Evolutionary conservation across 2,113 vertebrate genomes (phyloP).

Genomic region (Myxocyprinus asiaticus): DNA sequence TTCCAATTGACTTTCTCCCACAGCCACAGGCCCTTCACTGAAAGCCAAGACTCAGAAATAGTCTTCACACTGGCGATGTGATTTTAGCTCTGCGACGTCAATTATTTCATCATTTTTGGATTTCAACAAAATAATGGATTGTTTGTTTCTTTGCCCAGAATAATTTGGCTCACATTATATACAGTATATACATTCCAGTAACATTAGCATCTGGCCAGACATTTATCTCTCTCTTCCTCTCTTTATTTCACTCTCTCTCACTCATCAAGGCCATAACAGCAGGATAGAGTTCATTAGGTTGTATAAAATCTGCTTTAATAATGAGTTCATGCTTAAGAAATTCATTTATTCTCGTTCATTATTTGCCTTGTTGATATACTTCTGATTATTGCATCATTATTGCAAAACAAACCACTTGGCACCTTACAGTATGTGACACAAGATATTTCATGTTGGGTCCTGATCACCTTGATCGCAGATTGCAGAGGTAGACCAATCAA

Average conservation of each 20-base stretch:
- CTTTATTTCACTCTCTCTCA: neutral
- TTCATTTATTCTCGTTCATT: neutral
- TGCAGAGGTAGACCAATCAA: no score
- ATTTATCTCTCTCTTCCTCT: neutral
- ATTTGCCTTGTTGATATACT: neutral
- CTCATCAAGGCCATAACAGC: conserved; percentile 12
- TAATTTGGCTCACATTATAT: neutral
- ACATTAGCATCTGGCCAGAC: neutral
- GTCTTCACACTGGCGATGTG: neutral
- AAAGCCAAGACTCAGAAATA: neutral
- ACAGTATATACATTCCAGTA: neutral
- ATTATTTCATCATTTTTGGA: neutral
- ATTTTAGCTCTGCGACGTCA: neutral
- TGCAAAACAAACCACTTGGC: no score
- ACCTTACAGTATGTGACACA: no score
- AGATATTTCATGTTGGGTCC: no score
- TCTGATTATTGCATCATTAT: no score
- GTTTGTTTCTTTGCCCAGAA: neutral
- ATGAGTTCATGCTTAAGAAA: conserved; percentile 22
- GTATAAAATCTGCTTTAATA: neutral
- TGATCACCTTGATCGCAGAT: no score
- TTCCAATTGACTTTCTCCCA: neutral
- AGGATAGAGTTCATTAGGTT: neutral
- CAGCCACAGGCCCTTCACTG: neutral
- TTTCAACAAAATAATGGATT: conserved; percentile 20